phyloP scores from a whole-genome alignment of 2,797 vertebrate species.

The Lagocephalus sceleratus region DNA sequence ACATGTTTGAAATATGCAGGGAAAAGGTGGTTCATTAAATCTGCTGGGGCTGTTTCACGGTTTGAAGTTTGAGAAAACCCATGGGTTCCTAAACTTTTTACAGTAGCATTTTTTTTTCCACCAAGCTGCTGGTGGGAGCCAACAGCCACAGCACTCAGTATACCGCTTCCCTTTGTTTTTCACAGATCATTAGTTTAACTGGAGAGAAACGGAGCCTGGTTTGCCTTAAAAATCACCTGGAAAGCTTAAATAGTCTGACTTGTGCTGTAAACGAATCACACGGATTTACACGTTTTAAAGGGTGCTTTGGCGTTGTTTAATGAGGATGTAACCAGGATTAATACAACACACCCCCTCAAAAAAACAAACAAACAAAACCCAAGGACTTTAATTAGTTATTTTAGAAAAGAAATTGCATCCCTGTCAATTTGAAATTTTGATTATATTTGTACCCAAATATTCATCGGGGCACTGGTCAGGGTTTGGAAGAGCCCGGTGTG shows the following conservation, averaged over 20 bases:
- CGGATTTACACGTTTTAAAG: constrained; percentile 53
- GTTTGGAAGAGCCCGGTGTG: constrained; percentile 25
- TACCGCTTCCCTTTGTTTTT: constrained; percentile 42
- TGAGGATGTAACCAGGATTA: too few relatives aligned
- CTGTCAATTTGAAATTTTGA: too few relatives aligned
- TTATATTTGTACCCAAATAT: constrained; percentile 47
- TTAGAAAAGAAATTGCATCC: too few relatives aligned
- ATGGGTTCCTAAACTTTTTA: constrained; percentile 24
- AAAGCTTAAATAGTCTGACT: constrained; percentile 55
- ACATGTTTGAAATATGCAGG: too few relatives aligned
- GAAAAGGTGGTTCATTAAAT: too few relatives aligned
- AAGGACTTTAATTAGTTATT: too few relatives aligned
- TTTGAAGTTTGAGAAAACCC: too few relatives aligned
- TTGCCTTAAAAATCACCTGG: constrained; percentile 51
- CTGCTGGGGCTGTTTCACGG: too few relatives aligned
- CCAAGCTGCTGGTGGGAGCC: constrained; percentile 24
- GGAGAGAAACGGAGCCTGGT: constrained; percentile 39
- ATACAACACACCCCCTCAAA: too few relatives aligned
- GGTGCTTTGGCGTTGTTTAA: constrained; percentile 19
- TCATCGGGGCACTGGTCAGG: constrained; percentile 13
- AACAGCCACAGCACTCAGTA: constrained; percentile 37
- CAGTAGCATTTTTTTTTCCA: constrained; percentile 20
- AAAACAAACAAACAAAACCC: too few relatives aligned
- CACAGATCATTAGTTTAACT: constrained; percentile 53
- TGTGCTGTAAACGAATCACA: constrained; percentile 34